Evolutionary conservation across 2,888 invertebrate species (phyloP).

Genomic region (Philonicus albiceps): DNA sequence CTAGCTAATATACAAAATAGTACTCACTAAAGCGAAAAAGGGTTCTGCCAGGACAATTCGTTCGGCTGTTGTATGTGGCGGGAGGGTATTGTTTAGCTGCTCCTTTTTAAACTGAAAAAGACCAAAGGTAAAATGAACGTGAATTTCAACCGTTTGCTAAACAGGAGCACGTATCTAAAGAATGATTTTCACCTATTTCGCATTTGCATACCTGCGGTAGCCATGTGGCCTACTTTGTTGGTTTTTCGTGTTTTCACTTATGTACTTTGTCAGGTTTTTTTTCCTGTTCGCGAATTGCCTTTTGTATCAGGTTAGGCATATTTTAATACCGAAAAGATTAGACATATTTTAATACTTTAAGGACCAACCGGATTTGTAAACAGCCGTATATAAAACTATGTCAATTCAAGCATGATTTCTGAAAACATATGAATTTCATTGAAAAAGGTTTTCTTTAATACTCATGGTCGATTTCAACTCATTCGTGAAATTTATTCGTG

Average conservation of each 20-base stretch:
- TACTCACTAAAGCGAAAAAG: not conserved
- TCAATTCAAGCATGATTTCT: too few relatives aligned
- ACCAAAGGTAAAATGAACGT: not conserved
- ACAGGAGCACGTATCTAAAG: not conserved
- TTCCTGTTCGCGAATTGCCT: not conserved
- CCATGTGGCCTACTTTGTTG: not conserved
- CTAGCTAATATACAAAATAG: not conserved
- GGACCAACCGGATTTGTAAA: too few relatives aligned
- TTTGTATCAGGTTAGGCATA: too few relatives aligned
- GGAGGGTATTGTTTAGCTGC: not conserved
- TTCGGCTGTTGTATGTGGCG: not conserved
- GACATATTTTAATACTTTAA: too few relatives aligned
- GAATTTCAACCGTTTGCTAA: not conserved
- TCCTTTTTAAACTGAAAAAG: not conserved
- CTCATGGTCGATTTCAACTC: too few relatives aligned
- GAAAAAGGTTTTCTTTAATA: too few relatives aligned
- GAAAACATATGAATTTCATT: too few relatives aligned
- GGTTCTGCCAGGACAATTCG: not conserved
- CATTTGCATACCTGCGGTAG: not conserved
- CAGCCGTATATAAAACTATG: too few relatives aligned
- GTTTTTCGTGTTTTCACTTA: not conserved
- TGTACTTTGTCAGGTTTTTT: not conserved
- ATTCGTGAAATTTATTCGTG: too few relatives aligned
- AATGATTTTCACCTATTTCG: not conserved
- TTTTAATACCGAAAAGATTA: too few relatives aligned